These are phyloP conservation scores for Thrips palmi DNA, from an alignment of 1,140 invertebrate genomes.

Conservation along the genomic window DNA sequence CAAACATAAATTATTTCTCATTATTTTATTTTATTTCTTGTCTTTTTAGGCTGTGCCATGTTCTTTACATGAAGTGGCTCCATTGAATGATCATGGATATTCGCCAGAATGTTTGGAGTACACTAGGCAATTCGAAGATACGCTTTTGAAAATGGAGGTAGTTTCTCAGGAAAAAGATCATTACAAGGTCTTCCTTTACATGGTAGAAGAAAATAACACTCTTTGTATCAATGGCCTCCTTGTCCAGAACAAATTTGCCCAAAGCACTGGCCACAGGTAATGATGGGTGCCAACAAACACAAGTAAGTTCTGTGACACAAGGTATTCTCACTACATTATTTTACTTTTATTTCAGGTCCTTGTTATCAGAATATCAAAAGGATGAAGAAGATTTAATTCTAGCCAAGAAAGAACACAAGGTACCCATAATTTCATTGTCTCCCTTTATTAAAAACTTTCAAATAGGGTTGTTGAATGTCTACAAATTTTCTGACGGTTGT, in stretches of 20 bases:
- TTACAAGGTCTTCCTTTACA: conserved; percentile 15
- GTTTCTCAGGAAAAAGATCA: conserved; percentile 7
- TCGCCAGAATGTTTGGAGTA: conserved; percentile 4
- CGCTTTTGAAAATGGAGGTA: conserved; percentile 2
- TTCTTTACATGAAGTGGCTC: conserved; percentile 18
- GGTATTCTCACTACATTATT: no score
- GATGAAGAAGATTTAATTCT: no score
- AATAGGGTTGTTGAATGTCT: no score
- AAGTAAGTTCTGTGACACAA: no score
- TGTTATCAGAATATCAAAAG: no score
- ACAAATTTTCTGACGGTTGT: no score
- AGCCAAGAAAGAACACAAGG: no score
- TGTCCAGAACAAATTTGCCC: conserved; percentile 14
- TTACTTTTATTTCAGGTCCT: no score
- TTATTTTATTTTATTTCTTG: conserved; percentile 3
- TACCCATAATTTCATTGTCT: no score
- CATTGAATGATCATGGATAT: conserved; percentile 16
- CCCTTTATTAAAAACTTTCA: no score
- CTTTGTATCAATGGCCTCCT: conserved; percentile 18
- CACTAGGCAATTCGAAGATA: not conserved
- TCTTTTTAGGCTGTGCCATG: conserved; percentile 22
- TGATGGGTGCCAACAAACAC: no score
- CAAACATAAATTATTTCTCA: conserved; percentile 5
- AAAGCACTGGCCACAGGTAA: conserved; percentile 17
- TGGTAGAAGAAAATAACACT: conserved; percentile 7